Evolutionary conservation across 2,797 vertebrate species (phyloP), one percentile per base, ranked within the genome.

Genomic region (Alectoris magna): DNA sequence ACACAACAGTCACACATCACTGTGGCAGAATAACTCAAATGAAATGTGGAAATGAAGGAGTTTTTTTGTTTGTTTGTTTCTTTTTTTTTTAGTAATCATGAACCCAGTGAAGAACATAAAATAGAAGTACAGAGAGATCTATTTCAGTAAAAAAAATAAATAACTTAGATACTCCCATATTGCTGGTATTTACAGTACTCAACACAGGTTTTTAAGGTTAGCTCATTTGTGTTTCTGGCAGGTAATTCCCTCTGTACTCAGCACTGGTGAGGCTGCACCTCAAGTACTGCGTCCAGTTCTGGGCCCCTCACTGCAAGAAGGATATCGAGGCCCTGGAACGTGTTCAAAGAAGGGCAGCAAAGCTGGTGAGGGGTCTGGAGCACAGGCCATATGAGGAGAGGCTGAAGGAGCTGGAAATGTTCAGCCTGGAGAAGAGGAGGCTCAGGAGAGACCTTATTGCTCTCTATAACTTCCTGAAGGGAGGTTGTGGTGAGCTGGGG

Each of bases 21-120:
- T 74, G 3, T 31, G 17, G 34, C 6, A 0, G 0, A 83, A 24
- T 41, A 60, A 34, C 38, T 70, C 41, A 73, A 18, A 34, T 17
- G 27, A 7, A 49, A 11, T 5, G 7, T 5, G 12, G 15, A 56
- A 87, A 69, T 14, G 7, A 70, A 60, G n/a, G 26, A 46, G 21
- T 60, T 87, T 93, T 41, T 41, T 41, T 41, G 39, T 41, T 41
- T 41, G 39, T 41, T 41, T 11, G 39, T 41, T 6, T 70, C 56
- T 55, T 9, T 48, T 21, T 87, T 36, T 2, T 13, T 26, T 5
- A 53, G 26, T 16, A 15, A 27, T 16, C 34, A 13, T 19, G 39
- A n/a, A 11, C 14, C 82, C 58, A 48, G 5, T 4, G 14, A 51
- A 34, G 16, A 87, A 73, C 16, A 16, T 15, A 44, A 87, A 89